phyloP scores from a whole-genome alignment of 2,797 vertebrate species.

The Galagoides demidoff region DNA sequence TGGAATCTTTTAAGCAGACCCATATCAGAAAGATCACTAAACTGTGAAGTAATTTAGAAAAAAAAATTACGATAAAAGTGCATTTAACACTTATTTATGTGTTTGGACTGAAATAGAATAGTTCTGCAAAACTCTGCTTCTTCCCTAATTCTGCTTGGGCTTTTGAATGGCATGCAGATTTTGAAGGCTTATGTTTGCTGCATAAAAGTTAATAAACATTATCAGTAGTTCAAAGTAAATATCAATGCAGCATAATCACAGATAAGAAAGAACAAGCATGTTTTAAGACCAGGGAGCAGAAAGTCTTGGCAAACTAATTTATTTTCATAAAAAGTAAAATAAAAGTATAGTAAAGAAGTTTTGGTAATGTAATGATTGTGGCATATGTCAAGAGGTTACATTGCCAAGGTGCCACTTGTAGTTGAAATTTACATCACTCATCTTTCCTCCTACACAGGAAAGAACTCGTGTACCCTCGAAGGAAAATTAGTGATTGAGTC shows the following conservation, averaged over 20 bases:
- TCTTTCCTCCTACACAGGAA: background rate
- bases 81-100: background rate
- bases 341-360: background rate
- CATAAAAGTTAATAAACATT: background rate
- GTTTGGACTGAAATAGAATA: background rate
- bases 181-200: background rate
- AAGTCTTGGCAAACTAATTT: background rate
- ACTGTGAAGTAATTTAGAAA: background rate
- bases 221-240: background rate
- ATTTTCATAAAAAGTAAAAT: slow-evolving; percentile 2
- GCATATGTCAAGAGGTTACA: background rate
- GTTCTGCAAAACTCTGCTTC: background rate
- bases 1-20: background rate
- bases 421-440: background rate
- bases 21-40: background rate
- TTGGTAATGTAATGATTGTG: background rate
- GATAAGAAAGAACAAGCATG: background rate
- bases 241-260: background rate
- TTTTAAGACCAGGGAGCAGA: background rate
- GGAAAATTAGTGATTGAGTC: background rate
- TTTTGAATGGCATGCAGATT: background rate
- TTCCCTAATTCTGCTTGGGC: background rate
- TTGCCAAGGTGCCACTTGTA: background rate
- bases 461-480: background rate
- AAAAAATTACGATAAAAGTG: background rate